A percentile compares a stretch with the other conserved stretches of the same genome.
phyloP scores from a whole-genome alignment of 2,113 vertebrate species.

The Centrocercus urophasianus region DNA sequence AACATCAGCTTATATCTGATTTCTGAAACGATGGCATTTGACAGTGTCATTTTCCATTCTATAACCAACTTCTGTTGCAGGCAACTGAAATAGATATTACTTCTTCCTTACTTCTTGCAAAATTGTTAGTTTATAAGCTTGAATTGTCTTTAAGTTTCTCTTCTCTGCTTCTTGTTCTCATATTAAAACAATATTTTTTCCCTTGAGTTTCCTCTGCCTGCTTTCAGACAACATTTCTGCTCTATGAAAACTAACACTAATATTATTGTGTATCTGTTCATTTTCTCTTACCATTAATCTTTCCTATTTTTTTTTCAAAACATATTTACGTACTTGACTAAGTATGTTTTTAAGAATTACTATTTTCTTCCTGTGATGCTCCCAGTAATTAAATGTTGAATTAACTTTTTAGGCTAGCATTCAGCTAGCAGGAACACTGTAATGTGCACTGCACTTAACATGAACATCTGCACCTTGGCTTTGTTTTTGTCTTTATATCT shows the following conservation, averaged over 20 bases:
- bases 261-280: background rate
- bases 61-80: conserved; percentile 20
- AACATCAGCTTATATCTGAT: conserved; percentile 18
- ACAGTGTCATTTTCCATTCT: conserved; percentile 57
- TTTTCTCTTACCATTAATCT: background rate
- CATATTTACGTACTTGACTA: background rate
- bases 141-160: conserved; percentile 24
- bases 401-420: background rate
- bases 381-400: background rate
- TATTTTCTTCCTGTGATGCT: background rate
- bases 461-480: background rate
- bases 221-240: background rate
- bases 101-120: conserved; percentile 13
- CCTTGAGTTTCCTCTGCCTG: background rate
- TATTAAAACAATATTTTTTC: conserved; percentile 3
- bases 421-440: background rate
- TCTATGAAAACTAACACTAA: background rate
- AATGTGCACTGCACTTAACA: background rate
- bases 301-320: background rate
- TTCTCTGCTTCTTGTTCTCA: conserved; percentile 8
- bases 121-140: conserved; percentile 43
- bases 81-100: conserved; percentile 48
- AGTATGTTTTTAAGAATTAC: background rate
- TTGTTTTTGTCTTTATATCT: background rate
- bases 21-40: conserved; percentile 38